Evolutionary conservation across 2,888 invertebrate genomes (phyloP).

Genomic region (Eupeodes latifasciatus): DNA sequence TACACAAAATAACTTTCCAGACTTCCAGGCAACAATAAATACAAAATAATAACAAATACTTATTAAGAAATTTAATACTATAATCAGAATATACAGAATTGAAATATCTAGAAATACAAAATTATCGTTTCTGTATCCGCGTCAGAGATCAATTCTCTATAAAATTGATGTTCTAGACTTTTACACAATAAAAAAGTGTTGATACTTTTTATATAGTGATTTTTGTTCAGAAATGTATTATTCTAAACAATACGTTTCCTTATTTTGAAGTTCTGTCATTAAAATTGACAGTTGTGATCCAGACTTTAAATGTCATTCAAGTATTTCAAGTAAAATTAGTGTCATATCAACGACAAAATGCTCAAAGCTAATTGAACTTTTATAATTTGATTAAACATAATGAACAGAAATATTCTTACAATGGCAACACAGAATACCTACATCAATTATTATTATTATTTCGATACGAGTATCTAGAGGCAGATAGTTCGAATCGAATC

Average conservation of each 20-base stretch:
- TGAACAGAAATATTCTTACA: not conserved
- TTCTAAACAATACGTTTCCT: no score
- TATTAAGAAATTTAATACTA: not conserved
- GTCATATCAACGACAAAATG: no score
- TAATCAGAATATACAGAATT: not conserved
- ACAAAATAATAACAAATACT: not conserved
- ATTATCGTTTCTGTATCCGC: not conserved
- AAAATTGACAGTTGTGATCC: no score
- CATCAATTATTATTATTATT: not conserved
- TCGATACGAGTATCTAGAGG: not conserved
- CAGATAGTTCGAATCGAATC: not conserved
- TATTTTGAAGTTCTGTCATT: no score
- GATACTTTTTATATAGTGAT: not conserved
- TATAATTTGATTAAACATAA: not conserved
- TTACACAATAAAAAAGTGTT: not conserved
- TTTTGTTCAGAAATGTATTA: no score
- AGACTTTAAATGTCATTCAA: no score
- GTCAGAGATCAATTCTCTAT: constrained; percentile 15
- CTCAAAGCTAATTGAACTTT: no score
- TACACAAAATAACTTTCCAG: not conserved
- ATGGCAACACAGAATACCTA: not conserved
- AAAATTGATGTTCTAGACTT: not conserved
- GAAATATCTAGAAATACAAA: not conserved
- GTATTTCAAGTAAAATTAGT: no score
- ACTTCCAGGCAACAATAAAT: constrained; percentile 12